phyloP scores from a whole-genome alignment of 2,797 vertebrate genomes.

The Arvicola amphibius region DNA sequence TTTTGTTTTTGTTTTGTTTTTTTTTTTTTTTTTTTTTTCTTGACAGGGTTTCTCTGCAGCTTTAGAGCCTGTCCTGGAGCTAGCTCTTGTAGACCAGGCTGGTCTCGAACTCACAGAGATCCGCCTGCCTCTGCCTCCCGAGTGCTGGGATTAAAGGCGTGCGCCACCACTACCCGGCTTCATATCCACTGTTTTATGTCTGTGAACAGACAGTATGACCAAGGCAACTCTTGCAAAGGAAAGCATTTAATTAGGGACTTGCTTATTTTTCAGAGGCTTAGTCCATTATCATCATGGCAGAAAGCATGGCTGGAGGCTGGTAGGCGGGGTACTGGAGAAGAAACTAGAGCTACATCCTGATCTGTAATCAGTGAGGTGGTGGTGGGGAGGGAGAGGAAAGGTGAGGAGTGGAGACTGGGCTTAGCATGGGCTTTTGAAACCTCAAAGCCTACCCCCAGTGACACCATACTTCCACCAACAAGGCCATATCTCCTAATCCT shows the following conservation, averaged over 20 bases:
- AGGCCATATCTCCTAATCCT: not conserved
- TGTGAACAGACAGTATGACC: not conserved
- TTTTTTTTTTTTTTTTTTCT: no score
- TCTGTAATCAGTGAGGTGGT: not conserved
- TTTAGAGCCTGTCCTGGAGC: no score
- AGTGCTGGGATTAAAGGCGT: no score
- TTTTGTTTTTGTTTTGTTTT: no score
- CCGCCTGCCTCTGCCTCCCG: no score
- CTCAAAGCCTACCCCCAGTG: not conserved
- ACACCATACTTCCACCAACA: no score
- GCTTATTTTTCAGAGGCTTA: not conserved
- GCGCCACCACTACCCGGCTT: no score
- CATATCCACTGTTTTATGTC: slow-evolving; percentile 4
- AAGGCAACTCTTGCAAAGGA: not conserved
- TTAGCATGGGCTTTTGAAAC: not conserved
- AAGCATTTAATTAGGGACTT: not conserved
- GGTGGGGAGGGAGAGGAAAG: not conserved
- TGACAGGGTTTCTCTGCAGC: no score
- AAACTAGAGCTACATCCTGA: not conserved
- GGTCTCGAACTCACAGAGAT: no score
- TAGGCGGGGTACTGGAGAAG: not conserved
- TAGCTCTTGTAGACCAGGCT: no score
- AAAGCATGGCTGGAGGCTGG: not conserved
- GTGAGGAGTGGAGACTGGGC: not conserved
- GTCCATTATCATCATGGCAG: not conserved